These are phyloP conservation scores for Podarcis siculus DNA, from an alignment of 2,797 vertebrate species.

Conservation along the genomic window DNA sequence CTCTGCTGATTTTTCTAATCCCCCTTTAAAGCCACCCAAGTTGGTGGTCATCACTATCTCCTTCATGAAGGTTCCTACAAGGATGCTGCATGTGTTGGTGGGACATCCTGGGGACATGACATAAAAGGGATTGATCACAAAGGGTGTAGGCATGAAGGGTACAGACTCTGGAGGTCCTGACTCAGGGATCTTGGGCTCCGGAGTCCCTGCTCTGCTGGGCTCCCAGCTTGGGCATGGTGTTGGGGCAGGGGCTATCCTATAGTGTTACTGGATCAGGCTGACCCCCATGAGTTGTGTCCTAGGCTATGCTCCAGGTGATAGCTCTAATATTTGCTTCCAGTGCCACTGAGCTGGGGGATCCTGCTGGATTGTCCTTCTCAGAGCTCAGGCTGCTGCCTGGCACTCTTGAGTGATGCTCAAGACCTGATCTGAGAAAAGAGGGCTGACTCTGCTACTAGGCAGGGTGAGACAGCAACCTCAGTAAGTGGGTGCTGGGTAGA, in stretches of 20 bases:
- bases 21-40: too few relatives aligned
- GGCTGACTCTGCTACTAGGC: too few relatives aligned
- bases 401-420: neutral
- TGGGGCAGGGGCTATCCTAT: neutral
- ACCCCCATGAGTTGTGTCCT: neutral
- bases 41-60: too few relatives aligned
- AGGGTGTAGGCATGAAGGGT: neutral
- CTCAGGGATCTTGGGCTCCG: neutral
- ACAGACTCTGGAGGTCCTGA: neutral
- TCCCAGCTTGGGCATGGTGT: neutral
- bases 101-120: too few relatives aligned
- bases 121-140: neutral
- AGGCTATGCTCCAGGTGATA: neutral
- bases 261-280: neutral
- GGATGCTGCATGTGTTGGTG: neutral
- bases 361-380: too few relatives aligned
- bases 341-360: too few relatives aligned
- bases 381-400: too few relatives aligned
- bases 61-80: neutral
- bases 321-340: neutral
- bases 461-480: neutral
- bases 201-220: neutral
- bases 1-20: too few relatives aligned
- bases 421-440: neutral
- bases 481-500: neutral